Conservation (phyloP, 1,140 invertebrate genomes). For the Drosophila funebris region DNA sequence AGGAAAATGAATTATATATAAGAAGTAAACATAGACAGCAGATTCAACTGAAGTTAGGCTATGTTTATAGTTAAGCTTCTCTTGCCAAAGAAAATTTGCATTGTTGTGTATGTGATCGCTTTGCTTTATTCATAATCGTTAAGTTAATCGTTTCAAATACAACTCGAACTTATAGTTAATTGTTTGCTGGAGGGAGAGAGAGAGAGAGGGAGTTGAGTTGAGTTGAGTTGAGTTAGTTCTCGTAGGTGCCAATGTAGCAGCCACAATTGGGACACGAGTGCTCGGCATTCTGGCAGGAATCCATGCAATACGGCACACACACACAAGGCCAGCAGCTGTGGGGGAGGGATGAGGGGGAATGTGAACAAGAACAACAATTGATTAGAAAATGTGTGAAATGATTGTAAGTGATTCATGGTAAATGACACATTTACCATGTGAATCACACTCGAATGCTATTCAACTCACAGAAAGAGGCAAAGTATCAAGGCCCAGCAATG, state of each 20-base stretch:
- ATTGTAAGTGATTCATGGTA: constrained; percentile 13
- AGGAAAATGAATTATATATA: too few species aligned
- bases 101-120: not conserved
- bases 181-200: too few species aligned
- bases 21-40: too few species aligned
- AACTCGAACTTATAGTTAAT: constrained; percentile 18
- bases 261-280: constrained; percentile 89
- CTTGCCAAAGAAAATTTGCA: not conserved
- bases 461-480: constrained; percentile 85
- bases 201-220: not conserved
- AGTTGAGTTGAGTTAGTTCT: constrained; percentile 47
- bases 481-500: constrained; percentile 86
- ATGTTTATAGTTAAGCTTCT: too few species aligned
- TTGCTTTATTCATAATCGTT: constrained; percentile 1
- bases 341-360: not conserved
- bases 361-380: not conserved
- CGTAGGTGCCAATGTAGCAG: constrained; percentile 86
- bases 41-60: too few species aligned
- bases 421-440: not conserved
- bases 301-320: constrained; percentile 88
- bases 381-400: constrained; percentile 6
- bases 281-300: constrained; percentile 87
- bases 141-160: constrained; percentile 4
- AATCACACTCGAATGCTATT: not conserved
- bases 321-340: constrained; percentile 86